Evolutionary conservation across 2,888 invertebrate genomes (phyloP).

Genomic region (Callosobruchus maculatus): DNA sequence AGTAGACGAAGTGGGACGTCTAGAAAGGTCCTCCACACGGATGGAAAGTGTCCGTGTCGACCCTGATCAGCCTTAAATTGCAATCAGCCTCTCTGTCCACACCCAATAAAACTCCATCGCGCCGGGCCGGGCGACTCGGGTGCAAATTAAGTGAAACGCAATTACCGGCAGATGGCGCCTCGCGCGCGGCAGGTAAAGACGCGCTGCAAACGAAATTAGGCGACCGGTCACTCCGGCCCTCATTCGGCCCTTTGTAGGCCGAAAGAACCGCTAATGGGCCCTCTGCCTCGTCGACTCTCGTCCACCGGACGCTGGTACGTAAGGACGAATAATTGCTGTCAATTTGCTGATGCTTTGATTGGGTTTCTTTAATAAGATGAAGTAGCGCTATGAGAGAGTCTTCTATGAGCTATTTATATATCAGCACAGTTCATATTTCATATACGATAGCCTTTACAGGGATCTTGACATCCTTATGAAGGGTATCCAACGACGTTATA

Average conservation of each 20-base stretch:
- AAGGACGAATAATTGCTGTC: not conserved
- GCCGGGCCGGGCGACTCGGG: not conserved
- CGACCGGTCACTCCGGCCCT: not conserved
- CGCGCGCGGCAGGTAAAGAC: slow-evolving; percentile 1
- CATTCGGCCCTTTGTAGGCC: not conserved
- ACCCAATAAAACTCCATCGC: not conserved
- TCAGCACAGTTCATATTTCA: too few relatives aligned
- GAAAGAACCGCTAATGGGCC: slow-evolving; percentile 1
- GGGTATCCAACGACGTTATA: too few relatives aligned
- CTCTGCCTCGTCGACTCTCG: not conserved
- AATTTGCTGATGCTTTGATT: not conserved
- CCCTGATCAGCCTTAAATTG: not conserved
- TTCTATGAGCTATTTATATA: too few relatives aligned
- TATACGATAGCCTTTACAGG: too few relatives aligned
- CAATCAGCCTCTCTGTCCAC: not conserved
- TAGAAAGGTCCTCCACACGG: not conserved
- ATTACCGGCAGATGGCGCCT: slow-evolving; percentile 1
- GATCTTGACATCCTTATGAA: too few relatives aligned
- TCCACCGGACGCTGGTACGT: not conserved
- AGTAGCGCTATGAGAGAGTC: not conserved
- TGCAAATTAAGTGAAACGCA: not conserved
- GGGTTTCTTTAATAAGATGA: not conserved
- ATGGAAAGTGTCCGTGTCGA: not conserved
- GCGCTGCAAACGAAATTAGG: not conserved
- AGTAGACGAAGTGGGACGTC: not conserved